phyloP scores from a whole-genome alignment of 2,888 invertebrate species.

The Laspeyria flexula region DNA sequence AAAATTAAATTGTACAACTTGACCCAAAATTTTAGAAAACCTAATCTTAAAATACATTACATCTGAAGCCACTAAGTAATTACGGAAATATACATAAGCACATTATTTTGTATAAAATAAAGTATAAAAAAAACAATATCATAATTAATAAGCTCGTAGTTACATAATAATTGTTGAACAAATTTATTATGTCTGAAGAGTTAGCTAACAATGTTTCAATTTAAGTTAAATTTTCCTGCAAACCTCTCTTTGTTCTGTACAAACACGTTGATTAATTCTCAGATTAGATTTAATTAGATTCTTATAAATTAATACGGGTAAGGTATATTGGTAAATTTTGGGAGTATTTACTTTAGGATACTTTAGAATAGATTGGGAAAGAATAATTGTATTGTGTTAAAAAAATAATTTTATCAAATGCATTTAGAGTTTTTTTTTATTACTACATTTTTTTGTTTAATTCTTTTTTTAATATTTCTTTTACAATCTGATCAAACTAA shows the following conservation, averaged over 20 bases:
- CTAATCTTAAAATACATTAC: background rate
- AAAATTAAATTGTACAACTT: no score
- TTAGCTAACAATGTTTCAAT: constrained; percentile 36
- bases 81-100: background rate
- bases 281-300: constrained; percentile 32
- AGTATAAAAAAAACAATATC: constrained; percentile 25
- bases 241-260: constrained; percentile 19
- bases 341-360: background rate
- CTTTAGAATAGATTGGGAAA: background rate
- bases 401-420: no score
- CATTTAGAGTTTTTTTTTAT: no score
- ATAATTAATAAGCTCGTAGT: constrained; percentile 15
- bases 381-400: no score
- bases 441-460: no score
- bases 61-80: background rate
- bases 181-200: constrained; percentile 29
- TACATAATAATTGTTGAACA: constrained; percentile 17
- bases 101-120: constrained; percentile 6
- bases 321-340: constrained; percentile 8
- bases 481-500: no score
- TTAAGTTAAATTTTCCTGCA: constrained; percentile 29
- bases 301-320: constrained; percentile 14
- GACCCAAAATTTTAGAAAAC: no score
- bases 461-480: no score
- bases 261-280: constrained; percentile 33